Percentiles rank a stretch among this genome's conserved stretches.
Conservation (phyloP, 2,113 vertebrate species). For the Xenus cinereus region DNA sequence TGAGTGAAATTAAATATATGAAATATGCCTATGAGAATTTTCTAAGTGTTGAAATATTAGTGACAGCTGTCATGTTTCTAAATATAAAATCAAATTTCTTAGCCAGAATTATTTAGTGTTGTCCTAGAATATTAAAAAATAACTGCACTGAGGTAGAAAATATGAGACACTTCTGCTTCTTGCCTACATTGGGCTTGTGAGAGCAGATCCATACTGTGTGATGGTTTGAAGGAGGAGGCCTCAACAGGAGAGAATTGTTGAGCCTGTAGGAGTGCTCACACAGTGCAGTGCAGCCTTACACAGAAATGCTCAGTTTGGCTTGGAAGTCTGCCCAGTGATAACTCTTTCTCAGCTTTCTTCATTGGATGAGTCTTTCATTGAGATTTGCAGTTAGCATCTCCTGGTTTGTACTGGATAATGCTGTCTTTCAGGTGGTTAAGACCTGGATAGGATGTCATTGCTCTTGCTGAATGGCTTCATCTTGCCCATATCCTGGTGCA, state of each 20-base stretch:
- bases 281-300: background rate
- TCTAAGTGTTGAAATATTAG: background rate
- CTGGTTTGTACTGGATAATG: background rate
- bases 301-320: background rate
- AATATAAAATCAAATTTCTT: background rate
- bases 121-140: background rate
- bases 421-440: background rate
- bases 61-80: background rate
- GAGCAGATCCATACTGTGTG: background rate
- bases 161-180: background rate
- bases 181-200: background rate
- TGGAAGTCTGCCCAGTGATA: background rate
- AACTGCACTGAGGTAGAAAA: background rate
- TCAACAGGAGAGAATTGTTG: background rate
- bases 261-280: background rate
- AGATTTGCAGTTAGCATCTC: background rate
- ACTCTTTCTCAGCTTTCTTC: background rate
- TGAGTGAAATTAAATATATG: constrained; percentile 42
- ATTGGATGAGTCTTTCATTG: background rate
- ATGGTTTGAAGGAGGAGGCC: background rate
- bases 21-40: background rate
- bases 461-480: background rate
- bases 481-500: background rate
- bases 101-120: background rate
- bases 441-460: background rate